Evolutionary conservation across 2,888 invertebrate species (phyloP), one percentile per base, ranked within the genome.

Genomic region (Nomada goodeniana): DNA sequence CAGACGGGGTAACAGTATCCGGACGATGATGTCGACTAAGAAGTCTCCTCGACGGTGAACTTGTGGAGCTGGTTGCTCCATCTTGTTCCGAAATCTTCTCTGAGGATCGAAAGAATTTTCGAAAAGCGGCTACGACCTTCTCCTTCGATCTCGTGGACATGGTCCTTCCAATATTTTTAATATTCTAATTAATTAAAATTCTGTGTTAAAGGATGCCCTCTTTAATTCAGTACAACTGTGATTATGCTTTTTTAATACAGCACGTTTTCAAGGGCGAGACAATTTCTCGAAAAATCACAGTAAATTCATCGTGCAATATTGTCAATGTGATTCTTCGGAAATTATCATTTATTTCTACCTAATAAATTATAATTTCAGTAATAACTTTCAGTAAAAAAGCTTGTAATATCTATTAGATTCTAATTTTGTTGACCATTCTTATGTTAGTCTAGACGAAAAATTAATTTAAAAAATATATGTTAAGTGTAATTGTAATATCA

Each of bases 131-230:
- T 44, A 97, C 96, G 83, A 97, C 96, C 95, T 97, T 97, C 92
- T 97, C 97, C 94, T 97, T 97, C 50, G 97, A 96, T 87, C 97
- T 96, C 87, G 97, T 96, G 91, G 96, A 96, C 97, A 97, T 97
- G 70, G 9, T 63, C 77, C 50, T 15, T 3, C n/a, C 42, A n/a
- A 11, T 42, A n/a, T 15, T 2, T 18, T 55, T 11, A 18, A 20
- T 0, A 3, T 50, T 5, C 65, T 80, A 15, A 18, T 47, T 9
- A 44, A 36, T 29, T 2, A 1, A 15, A 36, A 52, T 50, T 18
- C 18, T n/a, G 23, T 57, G 57, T 57, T 57, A 53, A 9, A 15
- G n/a, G 53, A n/a, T 15, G 53, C 3, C 50, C 50, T 13, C 50
- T 13, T 50, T 50, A 50, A 15, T 5, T 18, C 50, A 36, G 36